These are phyloP conservation scores for Cecropterus lyciades DNA, from an alignment of 1,140 invertebrate species.

Conservation along the genomic window DNA sequence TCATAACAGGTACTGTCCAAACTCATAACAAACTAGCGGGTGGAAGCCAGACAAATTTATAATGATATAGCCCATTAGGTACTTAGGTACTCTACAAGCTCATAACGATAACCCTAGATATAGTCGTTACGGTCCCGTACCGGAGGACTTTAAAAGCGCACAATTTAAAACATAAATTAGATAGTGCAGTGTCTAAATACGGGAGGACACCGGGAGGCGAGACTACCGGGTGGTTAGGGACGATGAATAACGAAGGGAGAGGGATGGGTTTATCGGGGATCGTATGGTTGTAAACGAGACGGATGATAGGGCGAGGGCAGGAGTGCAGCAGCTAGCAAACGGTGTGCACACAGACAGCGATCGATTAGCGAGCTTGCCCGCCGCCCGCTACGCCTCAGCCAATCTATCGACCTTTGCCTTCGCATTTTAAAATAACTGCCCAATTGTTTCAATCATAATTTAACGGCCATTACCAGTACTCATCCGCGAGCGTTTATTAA, in stretches of 20 bases:
- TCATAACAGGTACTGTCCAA: conserved; percentile 56
- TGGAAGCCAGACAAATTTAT: conserved; percentile 67
- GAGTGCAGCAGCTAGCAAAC: conserved; percentile 67
- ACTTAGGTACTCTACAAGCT: conserved; percentile 36
- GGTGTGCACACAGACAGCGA: conserved; percentile 76
- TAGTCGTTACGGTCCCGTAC: conserved; percentile 55
- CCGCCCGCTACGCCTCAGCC: conserved; percentile 62
- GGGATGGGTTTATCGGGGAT: conserved; percentile 61
- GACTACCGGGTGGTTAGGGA: conserved; percentile 78
- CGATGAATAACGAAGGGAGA: conserved; percentile 74
- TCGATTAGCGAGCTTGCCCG: conserved; percentile 72
- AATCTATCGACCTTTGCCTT: conserved; percentile 74
- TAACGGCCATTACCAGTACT: conserved; percentile 14
- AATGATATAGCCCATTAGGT: conserved; percentile 71
- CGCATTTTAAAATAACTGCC: conserved; percentile 66
- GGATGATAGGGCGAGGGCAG: conserved; percentile 58
- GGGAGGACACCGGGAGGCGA: conserved; percentile 68
- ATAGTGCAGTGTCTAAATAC: conserved; percentile 79
- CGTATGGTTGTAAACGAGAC: conserved; percentile 56
- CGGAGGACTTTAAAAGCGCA: conserved; percentile 62
- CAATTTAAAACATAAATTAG: conserved; percentile 81
- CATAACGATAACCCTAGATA: conserved; percentile 65
- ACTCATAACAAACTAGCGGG: conserved; percentile 37
- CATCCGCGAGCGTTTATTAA: conserved; percentile 37
- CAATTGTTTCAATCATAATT: conserved; percentile 60